Percentiles rank a stretch among this genome's conserved stretches.
Conservation (phyloP, 2,797 vertebrate genomes). For the Platalea minor region DNA sequence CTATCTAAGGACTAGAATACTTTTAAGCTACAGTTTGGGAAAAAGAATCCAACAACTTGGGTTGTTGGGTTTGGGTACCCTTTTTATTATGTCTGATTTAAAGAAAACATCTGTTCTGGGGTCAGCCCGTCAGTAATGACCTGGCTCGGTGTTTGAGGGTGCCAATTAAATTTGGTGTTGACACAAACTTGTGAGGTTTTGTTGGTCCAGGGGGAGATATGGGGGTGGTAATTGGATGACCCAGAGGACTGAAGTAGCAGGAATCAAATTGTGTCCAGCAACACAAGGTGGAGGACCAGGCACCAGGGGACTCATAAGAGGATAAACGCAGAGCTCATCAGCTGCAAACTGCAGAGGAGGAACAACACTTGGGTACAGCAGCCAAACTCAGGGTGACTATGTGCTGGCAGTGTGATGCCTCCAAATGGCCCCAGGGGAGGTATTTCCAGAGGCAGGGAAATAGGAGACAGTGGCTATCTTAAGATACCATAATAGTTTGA, state of each 20-base stretch:
- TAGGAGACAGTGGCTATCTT: background rate
- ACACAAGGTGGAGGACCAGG: background rate
- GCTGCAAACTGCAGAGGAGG: background rate
- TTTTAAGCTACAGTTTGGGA: background rate
- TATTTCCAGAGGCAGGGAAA: background rate
- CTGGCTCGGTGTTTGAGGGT: background rate
- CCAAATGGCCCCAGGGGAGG: background rate
- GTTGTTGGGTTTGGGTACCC: no score
- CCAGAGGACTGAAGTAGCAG: background rate
- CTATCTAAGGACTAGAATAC: background rate
- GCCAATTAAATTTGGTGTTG: background rate
- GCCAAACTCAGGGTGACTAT: background rate
- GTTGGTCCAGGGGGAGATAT: background rate
- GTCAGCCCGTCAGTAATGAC: background rate
- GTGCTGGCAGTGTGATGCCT: background rate
- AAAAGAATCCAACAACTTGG: background rate
- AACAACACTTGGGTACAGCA: background rate
- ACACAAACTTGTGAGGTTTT: background rate
- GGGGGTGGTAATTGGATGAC: background rate
- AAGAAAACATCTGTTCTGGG: background rate
- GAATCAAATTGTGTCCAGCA: background rate
- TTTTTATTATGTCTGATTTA: background rate
- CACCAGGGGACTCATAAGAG: background rate
- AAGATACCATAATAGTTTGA: background rate
- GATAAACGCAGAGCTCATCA: background rate